These are phyloP conservation scores for Echeneis naucrates DNA, from an alignment of 2,797 vertebrate species.

Conservation along the genomic window DNA sequence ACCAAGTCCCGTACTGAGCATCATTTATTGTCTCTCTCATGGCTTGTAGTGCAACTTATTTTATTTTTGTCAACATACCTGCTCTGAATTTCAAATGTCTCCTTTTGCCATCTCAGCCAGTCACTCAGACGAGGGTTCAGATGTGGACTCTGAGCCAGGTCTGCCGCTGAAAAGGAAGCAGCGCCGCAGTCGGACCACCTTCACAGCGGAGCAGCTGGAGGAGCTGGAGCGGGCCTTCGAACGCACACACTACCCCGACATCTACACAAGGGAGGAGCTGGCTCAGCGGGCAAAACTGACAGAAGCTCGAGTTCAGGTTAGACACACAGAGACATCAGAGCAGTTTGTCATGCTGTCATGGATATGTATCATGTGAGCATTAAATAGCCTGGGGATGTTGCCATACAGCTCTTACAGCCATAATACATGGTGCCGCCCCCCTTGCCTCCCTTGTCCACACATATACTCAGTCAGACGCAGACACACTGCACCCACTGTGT, in stretches of 20 bases:
- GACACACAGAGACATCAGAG: slow-evolving; percentile 23
- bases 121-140: slow-evolving; percentile 97
- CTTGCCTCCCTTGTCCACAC: slow-evolving; percentile 12
- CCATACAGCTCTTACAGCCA: slow-evolving; percentile 68
- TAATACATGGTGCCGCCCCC: slow-evolving; percentile 43
- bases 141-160: slow-evolving; percentile 97
- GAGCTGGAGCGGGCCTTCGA: slow-evolving; percentile 98
- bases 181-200: slow-evolving; percentile 96
- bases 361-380: slow-evolving; percentile 85
- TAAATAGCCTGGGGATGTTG: slow-evolving; percentile 88
- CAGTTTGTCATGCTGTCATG: slow-evolving; percentile 74
- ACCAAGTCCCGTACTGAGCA: slow-evolving; percentile 61
- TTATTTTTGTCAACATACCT: slow-evolving; percentile 20
- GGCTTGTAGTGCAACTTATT: slow-evolving; percentile 44
- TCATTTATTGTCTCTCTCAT: slow-evolving; percentile 57
- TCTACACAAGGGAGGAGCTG: slow-evolving; percentile 97
- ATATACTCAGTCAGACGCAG: slow-evolving; percentile 52
- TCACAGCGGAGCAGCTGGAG: slow-evolving; percentile 97
- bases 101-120: slow-evolving; percentile 83
- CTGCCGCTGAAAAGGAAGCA: slow-evolving; percentile 97
- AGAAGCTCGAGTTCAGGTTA: slow-evolving; percentile 97
- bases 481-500: slow-evolving; percentile 66
- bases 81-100: slow-evolving; percentile 23
- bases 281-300: slow-evolving; percentile 98
- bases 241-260: slow-evolving; percentile 98